Base-by-base conservation (phyloP, 2,888 invertebrate genomes). In the Rhodophaea formosa region DNA sequence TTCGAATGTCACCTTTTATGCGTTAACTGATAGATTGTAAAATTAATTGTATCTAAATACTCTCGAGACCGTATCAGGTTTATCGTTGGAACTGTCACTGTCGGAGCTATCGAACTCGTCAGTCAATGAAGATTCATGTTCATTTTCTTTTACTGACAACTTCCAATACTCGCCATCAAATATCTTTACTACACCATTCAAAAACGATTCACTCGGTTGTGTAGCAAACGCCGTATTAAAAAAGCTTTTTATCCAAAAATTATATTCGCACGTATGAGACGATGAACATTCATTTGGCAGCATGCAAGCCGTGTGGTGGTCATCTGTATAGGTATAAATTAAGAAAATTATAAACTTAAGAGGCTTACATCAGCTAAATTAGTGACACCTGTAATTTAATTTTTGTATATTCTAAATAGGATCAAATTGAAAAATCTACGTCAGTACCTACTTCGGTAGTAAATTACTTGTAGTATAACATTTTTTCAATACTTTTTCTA, bases 211-310 rank as follows among this genome's bases (percentile, higher is more conserved):
- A 55, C 39, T 46, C 45, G 55, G 57, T n/a, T 60, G 47, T 56
- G 14, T 35, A 56, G 39, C 43, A 42, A 55, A 58, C 53, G 47
- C 39, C 29, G 45, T 46, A 58, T 67, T 63, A 68, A 69, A 62
- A 57, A 70, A 59, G 62, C 62, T 68, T 65, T 72, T 72, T 67
- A 59, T 73, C 74, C 74, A 71, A 67, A 70, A 73, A 67, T 65
- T 72, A 69, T 68, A 64, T 66, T 77, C 75, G 69, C 65, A 70
- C 73, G 64, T 69, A 70, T 65, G 66, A 66, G 69, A 70, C 71
- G 75, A 71, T 54, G 77, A 78, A 71, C 82, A 83, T 71, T 80
- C 73, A 70, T 82, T 83, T 69, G 85, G 82, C 77, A 81, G 80
- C 77, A 77, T 72, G 72, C 72, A 72, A 71, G 71, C 69, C 66